These are phyloP conservation scores for Cardinalis cardinalis DNA, from an alignment of 2,113 vertebrate genomes.

Conservation along the genomic window DNA sequence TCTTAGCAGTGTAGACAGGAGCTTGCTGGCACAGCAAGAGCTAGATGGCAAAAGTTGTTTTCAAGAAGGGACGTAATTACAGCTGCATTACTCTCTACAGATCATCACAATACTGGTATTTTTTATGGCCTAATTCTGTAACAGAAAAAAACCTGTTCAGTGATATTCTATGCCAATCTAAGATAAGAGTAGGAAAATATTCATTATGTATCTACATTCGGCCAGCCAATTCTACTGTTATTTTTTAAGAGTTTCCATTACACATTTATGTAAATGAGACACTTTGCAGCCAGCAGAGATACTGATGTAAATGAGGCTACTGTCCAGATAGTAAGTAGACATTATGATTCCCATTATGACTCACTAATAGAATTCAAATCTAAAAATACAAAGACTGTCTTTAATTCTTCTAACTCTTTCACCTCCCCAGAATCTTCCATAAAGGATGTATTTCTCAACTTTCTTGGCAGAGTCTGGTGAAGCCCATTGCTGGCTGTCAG, in stretches of 20 bases:
- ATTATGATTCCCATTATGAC: neutral
- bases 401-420: neutral
- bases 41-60: constrained; percentile 18
- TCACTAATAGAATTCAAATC: neutral
- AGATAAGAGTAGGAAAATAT: neutral
- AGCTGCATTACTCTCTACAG: neutral
- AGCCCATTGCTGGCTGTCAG: neutral
- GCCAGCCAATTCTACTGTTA: neutral
- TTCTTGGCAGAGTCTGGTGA: neutral
- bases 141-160: neutral
- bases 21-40: neutral
- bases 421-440: neutral
- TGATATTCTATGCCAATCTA: neutral
- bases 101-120: neutral
- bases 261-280: neutral
- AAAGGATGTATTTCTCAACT: neutral
- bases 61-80: neutral
- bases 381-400: neutral
- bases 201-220: neutral
- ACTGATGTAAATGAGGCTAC: neutral
- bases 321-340: neutral
- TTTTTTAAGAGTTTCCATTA: neutral
- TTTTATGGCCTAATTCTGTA: neutral
- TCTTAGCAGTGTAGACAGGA: neutral
- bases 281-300: neutral